Percentiles rank a stretch among this genome's conserved stretches.
Conservation (phyloP, 2,113 vertebrate species). For the Microtus montanus region DNA sequence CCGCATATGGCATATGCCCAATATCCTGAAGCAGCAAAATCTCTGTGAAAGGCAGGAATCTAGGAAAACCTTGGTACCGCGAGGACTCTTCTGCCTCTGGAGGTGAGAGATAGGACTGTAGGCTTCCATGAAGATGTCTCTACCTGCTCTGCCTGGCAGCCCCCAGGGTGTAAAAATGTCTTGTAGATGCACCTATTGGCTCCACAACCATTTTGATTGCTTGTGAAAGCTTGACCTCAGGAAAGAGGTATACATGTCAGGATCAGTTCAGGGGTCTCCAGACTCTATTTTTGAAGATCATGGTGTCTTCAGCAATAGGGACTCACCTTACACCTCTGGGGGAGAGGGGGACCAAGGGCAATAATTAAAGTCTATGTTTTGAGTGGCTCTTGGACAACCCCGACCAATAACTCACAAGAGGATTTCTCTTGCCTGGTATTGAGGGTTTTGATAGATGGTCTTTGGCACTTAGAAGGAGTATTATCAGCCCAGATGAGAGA, state of each 20-base stretch:
- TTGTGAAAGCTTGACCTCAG: neutral
- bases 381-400: neutral
- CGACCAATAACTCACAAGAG: neutral
- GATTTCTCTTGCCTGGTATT: neutral
- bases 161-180: neutral
- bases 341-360: neutral
- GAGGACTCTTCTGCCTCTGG: neutral
- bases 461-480: neutral
- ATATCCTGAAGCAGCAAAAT: rapidly evolving
- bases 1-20: too few relatives aligned
- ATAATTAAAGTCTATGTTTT: neutral
- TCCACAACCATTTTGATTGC: neutral
- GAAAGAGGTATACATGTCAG: neutral
- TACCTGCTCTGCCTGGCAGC: too few relatives aligned
- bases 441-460: neutral
- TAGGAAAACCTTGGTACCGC: too few relatives aligned
- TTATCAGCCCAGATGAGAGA: neutral
- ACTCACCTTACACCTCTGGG: neutral
- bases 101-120: rapidly evolving
- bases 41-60: rapidly evolving
- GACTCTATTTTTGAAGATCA: neutral
- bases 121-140: neutral
- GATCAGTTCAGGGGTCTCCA: neutral
- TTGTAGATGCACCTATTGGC: neutral
- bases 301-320: neutral